These are phyloP conservation scores for Centropyge bicolor DNA, from an alignment of 2,797 vertebrate species.

Conservation along the genomic window DNA sequence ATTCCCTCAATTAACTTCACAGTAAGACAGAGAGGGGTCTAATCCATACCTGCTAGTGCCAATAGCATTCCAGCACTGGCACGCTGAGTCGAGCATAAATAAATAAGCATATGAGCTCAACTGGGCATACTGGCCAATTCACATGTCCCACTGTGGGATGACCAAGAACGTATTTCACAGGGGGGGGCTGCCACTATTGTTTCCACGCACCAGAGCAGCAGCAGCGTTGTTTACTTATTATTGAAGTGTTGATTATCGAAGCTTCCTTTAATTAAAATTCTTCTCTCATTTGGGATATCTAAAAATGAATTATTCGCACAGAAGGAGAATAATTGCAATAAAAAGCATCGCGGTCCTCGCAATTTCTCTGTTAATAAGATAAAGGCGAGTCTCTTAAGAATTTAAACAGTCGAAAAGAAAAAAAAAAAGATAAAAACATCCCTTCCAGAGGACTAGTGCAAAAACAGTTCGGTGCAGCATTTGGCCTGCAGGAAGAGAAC, in stretches of 20 bases:
- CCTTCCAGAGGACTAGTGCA: conserved; percentile 4
- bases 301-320: conserved; percentile 27
- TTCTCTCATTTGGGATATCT: conserved; percentile 32
- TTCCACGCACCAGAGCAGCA: conserved; percentile 13
- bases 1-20: conserved; percentile 82
- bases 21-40: conserved; percentile 71
- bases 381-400: conserved; percentile 39
- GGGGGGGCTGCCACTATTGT: conserved; percentile 21
- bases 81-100: conserved; percentile 60
- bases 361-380: conserved; percentile 46
- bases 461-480: conserved; percentile 52
- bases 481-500: conserved; percentile 68
- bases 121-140: conserved; percentile 30
- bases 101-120: conserved; percentile 59
- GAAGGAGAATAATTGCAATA: conserved; percentile 31
- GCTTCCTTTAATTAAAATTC: conserved; percentile 51
- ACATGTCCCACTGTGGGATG: conserved; percentile 39
- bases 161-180: conserved; percentile 34
- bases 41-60: conserved; percentile 78
- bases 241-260: conserved; percentile 26
- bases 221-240: conserved; percentile 24
- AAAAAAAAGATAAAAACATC: conserved; percentile 39
- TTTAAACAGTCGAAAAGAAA: conserved; percentile 31
- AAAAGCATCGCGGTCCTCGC: conserved; percentile 13
- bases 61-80: conserved; percentile 55